Conservation (phyloP, 2,888 invertebrate genomes). For the Hedychridium roseum region DNA sequence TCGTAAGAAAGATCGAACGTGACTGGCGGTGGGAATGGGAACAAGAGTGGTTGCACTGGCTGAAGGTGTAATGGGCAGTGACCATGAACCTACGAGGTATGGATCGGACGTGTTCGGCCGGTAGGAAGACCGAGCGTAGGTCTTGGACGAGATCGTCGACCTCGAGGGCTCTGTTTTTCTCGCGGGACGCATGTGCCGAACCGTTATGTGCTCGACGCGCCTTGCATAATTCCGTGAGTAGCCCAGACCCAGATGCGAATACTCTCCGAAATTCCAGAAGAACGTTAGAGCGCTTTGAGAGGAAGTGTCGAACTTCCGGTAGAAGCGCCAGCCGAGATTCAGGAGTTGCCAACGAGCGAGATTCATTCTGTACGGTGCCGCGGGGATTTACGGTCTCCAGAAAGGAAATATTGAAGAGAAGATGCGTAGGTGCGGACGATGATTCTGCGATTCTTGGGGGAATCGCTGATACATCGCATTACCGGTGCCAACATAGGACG, state of each 20-base stretch:
- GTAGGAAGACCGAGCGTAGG: constrained; percentile 30
- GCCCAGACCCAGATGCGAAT: constrained; percentile 52
- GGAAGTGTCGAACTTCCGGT: constrained; percentile 25
- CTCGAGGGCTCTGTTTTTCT: constrained; percentile 39
- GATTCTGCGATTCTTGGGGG: too few species aligned
- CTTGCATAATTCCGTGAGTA: constrained; percentile 54
- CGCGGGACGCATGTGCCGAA: constrained; percentile 38
- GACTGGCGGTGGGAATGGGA: too few species aligned
- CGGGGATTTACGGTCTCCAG: constrained; percentile 39
- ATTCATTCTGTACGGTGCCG: constrained; percentile 25
- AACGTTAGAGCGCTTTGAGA: constrained; percentile 28
- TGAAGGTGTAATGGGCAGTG: too few species aligned
- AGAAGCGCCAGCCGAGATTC: background rate
- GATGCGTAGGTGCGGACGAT: constrained; percentile 36
- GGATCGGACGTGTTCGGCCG: constrained; percentile 19
- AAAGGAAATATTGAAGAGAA: constrained; percentile 44
- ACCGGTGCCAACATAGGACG: too few species aligned
- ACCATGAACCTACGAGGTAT: constrained; percentile 1
- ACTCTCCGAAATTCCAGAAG: constrained; percentile 41
- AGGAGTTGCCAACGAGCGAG: constrained; percentile 2
- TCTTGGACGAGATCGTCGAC: constrained; percentile 40
- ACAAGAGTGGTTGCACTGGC: too few species aligned
- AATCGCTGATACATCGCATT: too few species aligned
- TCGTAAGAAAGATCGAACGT: too few species aligned
- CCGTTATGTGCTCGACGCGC: constrained; percentile 53